phyloP scores from a whole-genome alignment of 2,888 invertebrate genomes.

The Sminthurides aquaticus region DNA sequence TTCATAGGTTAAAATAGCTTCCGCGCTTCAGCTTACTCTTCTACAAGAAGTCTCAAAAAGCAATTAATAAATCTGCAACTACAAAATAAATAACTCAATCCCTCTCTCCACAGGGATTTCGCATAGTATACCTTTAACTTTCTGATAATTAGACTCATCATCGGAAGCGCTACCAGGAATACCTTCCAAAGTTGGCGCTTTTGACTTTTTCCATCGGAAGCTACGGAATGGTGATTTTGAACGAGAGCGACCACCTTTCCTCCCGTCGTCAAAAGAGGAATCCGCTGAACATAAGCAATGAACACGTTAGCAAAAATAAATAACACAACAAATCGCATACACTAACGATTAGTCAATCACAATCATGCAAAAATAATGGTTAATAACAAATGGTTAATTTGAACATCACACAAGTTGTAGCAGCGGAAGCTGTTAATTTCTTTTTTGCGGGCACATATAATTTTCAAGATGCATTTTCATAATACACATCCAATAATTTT shows the following conservation, averaged over 20 bases:
- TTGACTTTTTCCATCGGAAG: conserved; percentile 76
- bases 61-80: too few species aligned
- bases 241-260: conserved; percentile 69
- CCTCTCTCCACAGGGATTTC: too few species aligned
- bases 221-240: conserved; percentile 91
- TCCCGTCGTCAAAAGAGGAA: conserved; percentile 34
- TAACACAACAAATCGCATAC: background rate
- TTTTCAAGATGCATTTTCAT: too few species aligned
- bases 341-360: background rate
- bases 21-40: too few species aligned
- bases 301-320: conserved; percentile 1
- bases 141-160: conserved; percentile 63
- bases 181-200: conserved; percentile 52
- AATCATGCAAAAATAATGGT: background rate
- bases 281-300: conserved; percentile 21
- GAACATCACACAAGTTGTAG: too few species aligned
- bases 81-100: too few species aligned
- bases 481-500: too few species aligned
- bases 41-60: too few species aligned
- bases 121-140: conserved; percentile 44
- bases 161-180: conserved; percentile 60
- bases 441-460: too few species aligned
- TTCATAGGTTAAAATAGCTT: too few species aligned
- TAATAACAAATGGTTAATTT: background rate
- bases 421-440: too few species aligned